Base-by-base conservation (phyloP, 2,888 invertebrate species). In the Drosophila aldrichi region DNA sequence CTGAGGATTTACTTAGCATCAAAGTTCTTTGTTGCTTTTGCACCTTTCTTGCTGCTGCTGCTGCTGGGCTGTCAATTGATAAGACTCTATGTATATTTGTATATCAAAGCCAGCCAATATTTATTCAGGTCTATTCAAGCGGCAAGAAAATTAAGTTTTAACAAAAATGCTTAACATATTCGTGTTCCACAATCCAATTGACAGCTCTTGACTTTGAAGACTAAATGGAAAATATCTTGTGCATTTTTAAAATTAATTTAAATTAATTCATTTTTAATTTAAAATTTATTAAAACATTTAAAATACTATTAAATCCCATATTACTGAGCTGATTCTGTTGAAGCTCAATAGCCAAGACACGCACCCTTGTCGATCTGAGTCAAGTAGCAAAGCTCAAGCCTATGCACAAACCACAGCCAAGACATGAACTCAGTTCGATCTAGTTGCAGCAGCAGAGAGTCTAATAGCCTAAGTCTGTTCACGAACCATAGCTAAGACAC, bases 61-160 rank as follows among this genome's bases (percentile, higher is more conserved):
- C 29, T 29, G 40, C 36, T 25, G 22, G 55, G 46, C 62, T 63
- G 78, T 78, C 75, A 74, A 68, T 60, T 68, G 57, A 73, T 76
- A 64, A 64, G 63, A 69, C 38, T 29, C n/a, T n/a, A 40, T 25
- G 25, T 25, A 29, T 40, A 38, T 22, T n/a, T 41, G 12, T 29
- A 5, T 41, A 41, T 55, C 40, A 18, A 54, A 29, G 38, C 12
- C 51, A 46, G 56, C 51, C 74, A 78, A 78, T 78, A 69, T 74
- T 69, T 78, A 56, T 60, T 61, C 34, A 51, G 57, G 34, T 32
- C 22, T 43, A 77, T 22, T 60, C 59, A 56, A 49, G 41, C 40
- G 44, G 36, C 38, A 49, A 29, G 10, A 22, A 8, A n/a, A 25
- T 3, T 34, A 49, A 29, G n/a, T 49, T 49, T 32, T 49, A 2